Evolutionary conservation across 2,888 invertebrate genomes (phyloP).

Genomic region (Tenthredo distinguenda): DNA sequence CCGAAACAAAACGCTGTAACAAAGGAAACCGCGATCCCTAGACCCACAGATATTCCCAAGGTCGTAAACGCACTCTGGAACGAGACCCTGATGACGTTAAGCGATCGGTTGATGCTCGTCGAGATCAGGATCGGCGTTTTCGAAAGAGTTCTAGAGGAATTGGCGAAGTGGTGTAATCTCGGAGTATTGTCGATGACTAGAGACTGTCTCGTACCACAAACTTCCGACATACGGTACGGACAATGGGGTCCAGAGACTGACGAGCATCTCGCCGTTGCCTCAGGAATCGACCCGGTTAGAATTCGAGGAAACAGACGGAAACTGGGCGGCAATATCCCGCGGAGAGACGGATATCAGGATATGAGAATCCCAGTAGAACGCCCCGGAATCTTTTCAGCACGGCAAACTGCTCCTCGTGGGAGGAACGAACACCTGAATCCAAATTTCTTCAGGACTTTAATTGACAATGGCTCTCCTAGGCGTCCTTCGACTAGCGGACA

Average conservation of each 20-base stretch:
- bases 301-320: background rate
- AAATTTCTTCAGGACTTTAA: background rate
- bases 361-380: background rate
- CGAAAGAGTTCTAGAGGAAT: slow-evolving; percentile 13
- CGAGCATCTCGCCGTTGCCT: slow-evolving; percentile 28
- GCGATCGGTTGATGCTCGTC: background rate
- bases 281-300: slow-evolving; percentile 10
- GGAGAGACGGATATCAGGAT: background rate
- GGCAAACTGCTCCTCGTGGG: background rate
- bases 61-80: background rate
- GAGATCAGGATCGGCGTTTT: slow-evolving; percentile 18
- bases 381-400: background rate
- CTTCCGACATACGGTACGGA: background rate
- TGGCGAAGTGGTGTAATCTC: background rate
- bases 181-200: background rate
- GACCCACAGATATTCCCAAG: background rate
- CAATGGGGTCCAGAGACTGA: background rate
- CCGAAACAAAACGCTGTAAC: background rate
- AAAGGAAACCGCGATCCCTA: background rate
- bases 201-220: background rate
- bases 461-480: background rate
- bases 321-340: background rate
- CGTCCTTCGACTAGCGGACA: background rate
- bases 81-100: background rate
- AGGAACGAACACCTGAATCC: background rate